phyloP scores from a whole-genome alignment of 1,140 invertebrate genomes.

The Octopus sinensis region DNA sequence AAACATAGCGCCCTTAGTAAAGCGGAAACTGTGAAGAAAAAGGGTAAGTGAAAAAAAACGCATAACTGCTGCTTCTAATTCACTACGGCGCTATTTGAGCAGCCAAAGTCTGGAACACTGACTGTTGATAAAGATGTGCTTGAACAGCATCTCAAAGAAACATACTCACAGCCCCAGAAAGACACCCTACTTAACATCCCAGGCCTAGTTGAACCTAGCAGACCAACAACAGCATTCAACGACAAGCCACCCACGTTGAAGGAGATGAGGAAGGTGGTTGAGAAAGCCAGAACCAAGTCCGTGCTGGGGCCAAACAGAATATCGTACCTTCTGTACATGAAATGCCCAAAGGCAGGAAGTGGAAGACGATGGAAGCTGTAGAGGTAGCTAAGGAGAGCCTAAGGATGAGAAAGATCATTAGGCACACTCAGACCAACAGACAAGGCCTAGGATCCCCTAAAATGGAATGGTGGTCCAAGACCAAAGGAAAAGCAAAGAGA shows the following conservation, averaged over 20 bases:
- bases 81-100: background rate
- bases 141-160: background rate
- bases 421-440: background rate
- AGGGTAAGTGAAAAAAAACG: background rate
- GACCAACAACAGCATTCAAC: background rate
- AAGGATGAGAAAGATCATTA: background rate
- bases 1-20: background rate
- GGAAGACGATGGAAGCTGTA: background rate
- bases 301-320: conserved; percentile 1
- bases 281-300: background rate
- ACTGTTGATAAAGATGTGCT: background rate
- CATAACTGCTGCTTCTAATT: background rate
- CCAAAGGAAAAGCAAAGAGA: background rate
- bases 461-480: background rate
- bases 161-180: background rate
- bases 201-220: background rate
- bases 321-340: conserved; percentile 8
- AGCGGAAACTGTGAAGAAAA: background rate
- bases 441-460: background rate
- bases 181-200: background rate
- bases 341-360: background rate
- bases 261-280: background rate
- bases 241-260: background rate
- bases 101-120: conserved; percentile 4
- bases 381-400: background rate